A percentile compares a stretch with the other conserved stretches of the same genome.
These are phyloP conservation scores for Spisula subtruncata DNA, from an alignment of 2,888 invertebrate species.

Conservation along the genomic window DNA sequence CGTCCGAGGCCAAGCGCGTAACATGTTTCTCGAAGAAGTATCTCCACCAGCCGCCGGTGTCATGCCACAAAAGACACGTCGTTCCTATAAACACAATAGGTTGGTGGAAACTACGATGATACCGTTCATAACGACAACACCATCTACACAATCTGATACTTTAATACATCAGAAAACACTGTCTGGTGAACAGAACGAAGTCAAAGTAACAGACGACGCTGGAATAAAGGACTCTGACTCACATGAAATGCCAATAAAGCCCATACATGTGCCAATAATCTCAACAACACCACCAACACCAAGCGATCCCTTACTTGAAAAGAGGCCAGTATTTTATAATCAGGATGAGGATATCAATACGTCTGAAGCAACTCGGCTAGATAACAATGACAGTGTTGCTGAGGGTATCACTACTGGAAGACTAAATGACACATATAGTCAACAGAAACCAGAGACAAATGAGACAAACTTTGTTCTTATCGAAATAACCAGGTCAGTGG, in stretches of 20 bases:
- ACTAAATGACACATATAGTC: not conserved
- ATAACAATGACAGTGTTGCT: not conserved
- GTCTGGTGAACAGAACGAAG: too few species aligned
- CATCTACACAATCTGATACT: not conserved
- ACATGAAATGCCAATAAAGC: not conserved
- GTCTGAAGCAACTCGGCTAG: not conserved
- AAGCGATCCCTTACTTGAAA: not conserved
- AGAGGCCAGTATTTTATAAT: not conserved
- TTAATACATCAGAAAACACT: too few species aligned
- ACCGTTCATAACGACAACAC: not conserved
- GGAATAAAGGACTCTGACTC: not conserved
- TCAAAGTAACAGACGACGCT: not conserved
- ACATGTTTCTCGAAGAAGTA: too few species aligned
- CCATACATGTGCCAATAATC: not conserved
- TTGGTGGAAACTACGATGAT: not conserved
- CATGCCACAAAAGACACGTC: not conserved
- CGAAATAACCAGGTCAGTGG: not conserved
- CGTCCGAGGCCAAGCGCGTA: too few species aligned
- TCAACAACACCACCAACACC: not conserved
- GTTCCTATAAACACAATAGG: not conserved
- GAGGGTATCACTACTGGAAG: too few species aligned
- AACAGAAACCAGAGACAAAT: not conserved
- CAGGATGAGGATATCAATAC: not conserved
- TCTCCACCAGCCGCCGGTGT: too few species aligned
- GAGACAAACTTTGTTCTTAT: not conserved